phyloP scores from a whole-genome alignment of 2,113 vertebrate species.

The Melanocharis versteri region DNA sequence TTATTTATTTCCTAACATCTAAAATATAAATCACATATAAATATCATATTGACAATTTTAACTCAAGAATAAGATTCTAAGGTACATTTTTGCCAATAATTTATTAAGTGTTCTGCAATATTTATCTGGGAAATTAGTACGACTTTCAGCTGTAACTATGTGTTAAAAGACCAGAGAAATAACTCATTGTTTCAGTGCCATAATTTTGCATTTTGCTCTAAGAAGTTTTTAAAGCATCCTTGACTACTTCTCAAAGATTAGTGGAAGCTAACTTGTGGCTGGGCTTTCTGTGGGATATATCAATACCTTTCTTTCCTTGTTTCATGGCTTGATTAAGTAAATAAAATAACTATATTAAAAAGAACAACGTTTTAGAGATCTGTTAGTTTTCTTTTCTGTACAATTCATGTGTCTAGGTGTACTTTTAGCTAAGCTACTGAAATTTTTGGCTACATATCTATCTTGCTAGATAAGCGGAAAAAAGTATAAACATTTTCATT shows the following conservation, averaged over 20 bases:
- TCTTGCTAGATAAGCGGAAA: fast-evolving
- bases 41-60: background rate
- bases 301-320: background rate
- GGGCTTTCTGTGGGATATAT: background rate
- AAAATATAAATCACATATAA: too few species aligned
- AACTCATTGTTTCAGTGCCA: background rate
- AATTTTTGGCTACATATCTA: background rate
- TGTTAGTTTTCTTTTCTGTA: background rate
- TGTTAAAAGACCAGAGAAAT: background rate
- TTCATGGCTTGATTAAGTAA: background rate
- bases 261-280: background rate
- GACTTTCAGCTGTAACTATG: background rate
- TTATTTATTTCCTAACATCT: background rate
- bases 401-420: background rate
- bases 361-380: background rate
- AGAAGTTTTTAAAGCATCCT: background rate
- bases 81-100: background rate
- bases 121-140: background rate
- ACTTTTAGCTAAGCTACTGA: background rate
- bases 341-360: background rate
- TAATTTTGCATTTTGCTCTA: background rate
- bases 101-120: background rate
- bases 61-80: background rate
- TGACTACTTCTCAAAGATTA: background rate
- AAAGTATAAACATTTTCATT: background rate